Evolutionary conservation across 2,797 vertebrate genomes (phyloP), one percentile per base, ranked within the genome.

Genomic region (Chromobotia macracanthus): DNA sequence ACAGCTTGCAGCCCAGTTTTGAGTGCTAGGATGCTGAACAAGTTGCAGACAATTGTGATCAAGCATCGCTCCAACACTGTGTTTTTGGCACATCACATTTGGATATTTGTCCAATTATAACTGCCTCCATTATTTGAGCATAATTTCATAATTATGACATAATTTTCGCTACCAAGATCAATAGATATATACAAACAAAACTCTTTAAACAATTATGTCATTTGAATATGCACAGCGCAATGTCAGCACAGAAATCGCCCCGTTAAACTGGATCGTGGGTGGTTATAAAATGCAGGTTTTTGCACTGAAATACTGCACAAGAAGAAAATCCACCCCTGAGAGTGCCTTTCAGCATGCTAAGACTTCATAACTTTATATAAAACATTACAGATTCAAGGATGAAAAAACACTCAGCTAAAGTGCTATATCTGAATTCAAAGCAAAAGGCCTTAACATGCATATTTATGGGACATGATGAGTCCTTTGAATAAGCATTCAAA

Each of bases 401-500:
- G 19, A 58, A 41, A 35, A 13, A 9, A 16, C 48, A 41, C 31
- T 65, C 44, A 38, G 35, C 7, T 65, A 41, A 64, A 75, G n/a
- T 21, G 18, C 10, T 65, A 1, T 12, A 38, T 41, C 9, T 38
- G 19, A 75, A 75, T 53, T 55, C 5, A 55, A 5, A 25, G 61
- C 19, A 25, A 18, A 75, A 65, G 6, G 16, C 28, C 50, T 56
- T 13, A n/a, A 55, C 48, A 25, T 55, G 48, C 19, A 44, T 75
- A 55, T 75, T 23, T 55, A 66, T 55, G 13, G 38, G 46, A 35
- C 13, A 1, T n/a, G 3, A 38, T 21, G 10, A 18, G 10, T 25
- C 10, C 25, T 19, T 38, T 53, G 61, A 66, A 25, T 75, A 75
- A 44, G 50, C 73, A 19, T 44, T 64, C 9, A 41, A 75, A 65